These are phyloP conservation scores for Coendou prehensilis DNA, from an alignment of 2,797 vertebrate genomes.

Conservation along the genomic window DNA sequence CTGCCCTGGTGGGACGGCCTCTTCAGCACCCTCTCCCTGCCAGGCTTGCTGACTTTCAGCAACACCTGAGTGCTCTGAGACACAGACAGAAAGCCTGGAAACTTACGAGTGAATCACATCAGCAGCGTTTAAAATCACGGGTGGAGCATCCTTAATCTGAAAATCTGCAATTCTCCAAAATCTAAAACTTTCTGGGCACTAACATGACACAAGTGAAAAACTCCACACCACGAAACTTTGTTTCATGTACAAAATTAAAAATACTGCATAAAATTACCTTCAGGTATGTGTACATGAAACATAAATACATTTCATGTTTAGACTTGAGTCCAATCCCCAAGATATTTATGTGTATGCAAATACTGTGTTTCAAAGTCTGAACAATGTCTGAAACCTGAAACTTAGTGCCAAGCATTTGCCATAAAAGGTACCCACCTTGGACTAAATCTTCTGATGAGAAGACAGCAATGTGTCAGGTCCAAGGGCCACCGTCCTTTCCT, in stretches of 20 bases:
- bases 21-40: neutral
- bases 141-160: neutral
- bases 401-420: neutral
- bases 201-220: neutral
- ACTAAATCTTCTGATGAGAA: neutral
- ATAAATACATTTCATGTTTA: neutral
- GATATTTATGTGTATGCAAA: neutral
- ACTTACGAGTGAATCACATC: neutral
- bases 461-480: neutral
- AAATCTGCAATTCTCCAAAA: neutral
- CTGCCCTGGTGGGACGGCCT: neutral
- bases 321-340: neutral
- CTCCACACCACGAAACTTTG: neutral
- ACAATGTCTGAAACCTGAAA: neutral
- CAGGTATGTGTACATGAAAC: neutral
- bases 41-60: neutral
- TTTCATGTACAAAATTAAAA: neutral
- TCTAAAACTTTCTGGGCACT: neutral
- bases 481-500: neutral
- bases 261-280: neutral
- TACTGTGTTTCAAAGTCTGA: neutral
- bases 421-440: too few species aligned
- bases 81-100: neutral
- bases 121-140: neutral
- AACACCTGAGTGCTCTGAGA: conserved; percentile 6